These are phyloP conservation scores for Mylabris phalerata DNA, from an alignment of 1,140 invertebrate species.

Conservation along the genomic window DNA sequence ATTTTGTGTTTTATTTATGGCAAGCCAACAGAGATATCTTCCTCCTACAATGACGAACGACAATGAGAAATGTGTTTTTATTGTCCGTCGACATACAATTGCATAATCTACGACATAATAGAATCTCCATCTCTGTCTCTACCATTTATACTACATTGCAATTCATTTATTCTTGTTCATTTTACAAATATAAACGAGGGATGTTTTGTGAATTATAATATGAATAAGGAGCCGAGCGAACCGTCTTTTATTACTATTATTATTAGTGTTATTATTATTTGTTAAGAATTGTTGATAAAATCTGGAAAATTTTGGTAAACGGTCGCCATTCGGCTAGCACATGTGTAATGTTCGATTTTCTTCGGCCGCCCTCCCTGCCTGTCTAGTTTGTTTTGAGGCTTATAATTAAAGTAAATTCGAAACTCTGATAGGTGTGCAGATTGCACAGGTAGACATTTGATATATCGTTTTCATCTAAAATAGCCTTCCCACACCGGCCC, in stretches of 20 bases:
- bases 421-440: constrained; percentile 23
- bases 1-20: constrained; percentile 29
- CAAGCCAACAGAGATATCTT: constrained; percentile 32
- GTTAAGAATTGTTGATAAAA: no score
- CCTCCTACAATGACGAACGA: constrained; percentile 28
- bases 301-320: no score
- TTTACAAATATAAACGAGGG: neutral
- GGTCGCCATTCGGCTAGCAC: no score
- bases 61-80: constrained; percentile 30
- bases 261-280: no score
- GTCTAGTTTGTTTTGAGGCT: neutral
- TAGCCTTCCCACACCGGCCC: constrained; percentile 23
- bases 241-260: no score
- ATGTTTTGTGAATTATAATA: constrained; percentile 23
- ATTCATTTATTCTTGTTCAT: constrained; percentile 27
- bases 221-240: constrained; percentile 1
- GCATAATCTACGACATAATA: constrained; percentile 34
- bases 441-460: constrained; percentile 28
- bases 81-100: constrained; percentile 35
- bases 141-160: constrained; percentile 21
- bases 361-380: no score
- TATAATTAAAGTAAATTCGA: constrained; percentile 11
- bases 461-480: constrained; percentile 30
- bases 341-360: no score
- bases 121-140: constrained; percentile 26